These are phyloP conservation scores for Thalassarche chlororhynchos DNA, from an alignment of 2,113 vertebrate genomes.

Conservation along the genomic window DNA sequence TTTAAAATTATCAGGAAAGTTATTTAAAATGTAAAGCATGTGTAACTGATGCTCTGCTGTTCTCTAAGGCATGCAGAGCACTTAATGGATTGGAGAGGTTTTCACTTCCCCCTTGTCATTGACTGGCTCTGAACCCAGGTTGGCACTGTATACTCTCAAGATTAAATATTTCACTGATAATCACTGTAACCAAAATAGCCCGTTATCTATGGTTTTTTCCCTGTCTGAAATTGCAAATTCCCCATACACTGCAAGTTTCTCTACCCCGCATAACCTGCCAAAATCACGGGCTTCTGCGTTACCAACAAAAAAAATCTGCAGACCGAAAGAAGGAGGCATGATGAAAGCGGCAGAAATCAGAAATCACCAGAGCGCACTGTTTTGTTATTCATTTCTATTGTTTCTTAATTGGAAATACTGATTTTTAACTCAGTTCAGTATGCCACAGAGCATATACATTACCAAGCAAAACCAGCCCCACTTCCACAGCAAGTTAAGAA, in stretches of 20 bases:
- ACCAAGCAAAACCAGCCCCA: neutral
- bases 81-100: neutral
- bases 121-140: neutral
- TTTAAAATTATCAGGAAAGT: neutral
- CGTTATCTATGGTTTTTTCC: neutral
- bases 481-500: neutral
- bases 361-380: neutral
- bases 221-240: constrained; percentile 23
- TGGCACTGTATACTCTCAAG: neutral
- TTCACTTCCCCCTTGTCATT: neutral
- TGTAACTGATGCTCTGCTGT: neutral
- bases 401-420: neutral
- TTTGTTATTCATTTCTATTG: neutral
- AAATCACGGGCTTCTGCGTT: neutral
- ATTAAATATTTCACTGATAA: constrained; percentile 28
- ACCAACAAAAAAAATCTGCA: constrained; percentile 52
- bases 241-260: neutral
- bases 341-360: neutral
- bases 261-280: constrained; percentile 1
- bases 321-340: neutral
- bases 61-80: neutral
- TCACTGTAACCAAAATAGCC: constrained; percentile 6
- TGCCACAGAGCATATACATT: fast-evolving
- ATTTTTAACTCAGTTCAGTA: neutral
- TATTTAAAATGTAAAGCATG: neutral